Evolutionary conservation across 2,113 vertebrate genomes (phyloP), one percentile per base, ranked within the genome.

Genomic region (Atrichornis clamosus): DNA sequence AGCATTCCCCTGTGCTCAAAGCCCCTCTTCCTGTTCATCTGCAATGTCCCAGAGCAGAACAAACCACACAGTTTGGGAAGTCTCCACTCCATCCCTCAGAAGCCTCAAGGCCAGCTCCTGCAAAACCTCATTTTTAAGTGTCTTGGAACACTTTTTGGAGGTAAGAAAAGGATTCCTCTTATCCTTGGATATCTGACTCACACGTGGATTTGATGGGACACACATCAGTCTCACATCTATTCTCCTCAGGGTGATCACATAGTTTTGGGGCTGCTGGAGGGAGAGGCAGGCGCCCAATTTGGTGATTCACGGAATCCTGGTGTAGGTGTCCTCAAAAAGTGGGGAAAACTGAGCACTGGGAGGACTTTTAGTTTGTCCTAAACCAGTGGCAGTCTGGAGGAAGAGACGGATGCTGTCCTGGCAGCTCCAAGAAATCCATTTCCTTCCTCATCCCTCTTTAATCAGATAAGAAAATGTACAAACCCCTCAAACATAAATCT

Each of bases 401-500:
- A 93, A 69, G 60, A 68, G 59, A 56, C 1, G 2, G 73, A 63
- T 69, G 60, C 50, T 9, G 42, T 53, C 10, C 2, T 68, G 82
- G 93, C 77, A 87, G 80, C 80, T 78, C 81, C 7, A 19, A 84
- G 62, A 22, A 53, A 70, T 28, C 47, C 39, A 37, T 85, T 92
- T 96, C 39, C 32, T 95, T 92, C 74, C 91, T 96, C 49, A 83
- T 7, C 37, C 30, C 0, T 68, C 70, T 93, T 92, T 75, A 92
- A 93, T 84, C 79, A 91, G 84, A 82, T 53, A 65, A 50, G 75
- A 87, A 74, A 56, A 59, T 21, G 24, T 44, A n/a, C 52, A 78
- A 65, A 56, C 41, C 63, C 67, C 84, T 70, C 37, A 52, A 11
- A 65, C 35, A 81, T 92, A 78, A 96, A 93, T 86, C 63, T 89